phyloP scores from a whole-genome alignment of 2,113 vertebrate species.

The Petrocephalus zakoni region DNA sequence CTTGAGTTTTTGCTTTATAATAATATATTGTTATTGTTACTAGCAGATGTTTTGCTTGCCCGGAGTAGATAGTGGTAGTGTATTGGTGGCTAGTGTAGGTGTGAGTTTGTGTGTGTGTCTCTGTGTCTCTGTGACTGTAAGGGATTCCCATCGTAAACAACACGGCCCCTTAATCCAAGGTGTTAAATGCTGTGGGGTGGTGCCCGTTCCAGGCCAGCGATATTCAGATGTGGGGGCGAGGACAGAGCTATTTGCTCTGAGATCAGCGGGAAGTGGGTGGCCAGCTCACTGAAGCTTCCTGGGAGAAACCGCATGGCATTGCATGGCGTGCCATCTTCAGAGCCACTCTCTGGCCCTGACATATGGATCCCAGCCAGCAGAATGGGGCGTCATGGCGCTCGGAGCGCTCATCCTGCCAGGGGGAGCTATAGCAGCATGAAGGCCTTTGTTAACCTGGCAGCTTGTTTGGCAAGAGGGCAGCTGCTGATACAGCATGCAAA shows the following conservation, averaged over 20 bases:
- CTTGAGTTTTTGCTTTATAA: not conserved
- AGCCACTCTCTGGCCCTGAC: not conserved
- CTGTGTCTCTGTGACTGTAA: not conserved
- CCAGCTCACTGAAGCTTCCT: not conserved
- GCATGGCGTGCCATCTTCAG: not conserved
- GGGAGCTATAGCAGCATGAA: not conserved
- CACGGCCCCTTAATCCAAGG: not conserved
- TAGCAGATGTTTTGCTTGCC: not conserved
- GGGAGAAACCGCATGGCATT: not conserved
- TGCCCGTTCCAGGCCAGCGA: not conserved
- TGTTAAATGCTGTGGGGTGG: not conserved
- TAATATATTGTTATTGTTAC: not conserved
- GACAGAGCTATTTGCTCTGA: not conserved
- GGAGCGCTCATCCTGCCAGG: not conserved
- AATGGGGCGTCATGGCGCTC: not conserved
- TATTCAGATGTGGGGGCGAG: not conserved
- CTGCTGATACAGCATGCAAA: not conserved
- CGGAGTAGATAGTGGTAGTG: not conserved
- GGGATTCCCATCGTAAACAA: not conserved
- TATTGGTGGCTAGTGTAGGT: not conserved
- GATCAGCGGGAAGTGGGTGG: not conserved
- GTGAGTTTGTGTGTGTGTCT: not conserved
- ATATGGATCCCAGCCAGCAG: not conserved
- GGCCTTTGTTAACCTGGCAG: not conserved
- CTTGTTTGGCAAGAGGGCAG: conserved; percentile 6